Evolutionary conservation across 2,113 vertebrate species (phyloP).

Genomic region (Prolemur simus): DNA sequence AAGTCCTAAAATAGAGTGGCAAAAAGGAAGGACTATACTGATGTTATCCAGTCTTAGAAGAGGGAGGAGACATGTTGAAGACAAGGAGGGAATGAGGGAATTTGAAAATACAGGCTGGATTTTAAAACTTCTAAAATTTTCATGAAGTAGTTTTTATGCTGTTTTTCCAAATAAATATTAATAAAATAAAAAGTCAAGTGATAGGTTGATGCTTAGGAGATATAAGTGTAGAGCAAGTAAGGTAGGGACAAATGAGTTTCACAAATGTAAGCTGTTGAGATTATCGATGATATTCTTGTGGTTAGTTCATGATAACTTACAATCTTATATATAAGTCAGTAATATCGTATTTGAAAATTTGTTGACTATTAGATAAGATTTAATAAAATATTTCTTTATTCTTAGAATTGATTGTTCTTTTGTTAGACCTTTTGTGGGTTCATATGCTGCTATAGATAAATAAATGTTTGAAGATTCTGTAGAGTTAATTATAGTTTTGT

Average conservation of each 20-base stretch:
- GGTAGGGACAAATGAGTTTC: background rate
- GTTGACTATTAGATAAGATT: background rate
- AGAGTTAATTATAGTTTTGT: background rate
- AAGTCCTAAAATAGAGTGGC: constrained; percentile 3
- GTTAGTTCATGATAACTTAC: background rate
- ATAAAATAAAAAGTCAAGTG: background rate
- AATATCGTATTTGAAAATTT: background rate
- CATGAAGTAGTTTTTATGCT: background rate
- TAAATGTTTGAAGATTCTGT: background rate
- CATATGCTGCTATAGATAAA: background rate
- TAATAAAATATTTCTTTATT: constrained; percentile 22
- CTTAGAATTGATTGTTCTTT: background rate
- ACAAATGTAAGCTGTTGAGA: background rate
- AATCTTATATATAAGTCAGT: background rate
- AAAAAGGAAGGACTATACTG: background rate
- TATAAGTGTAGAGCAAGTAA: background rate
- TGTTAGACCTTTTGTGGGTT: background rate
- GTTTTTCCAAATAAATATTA: constrained; percentile 4
- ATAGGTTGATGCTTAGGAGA: background rate
- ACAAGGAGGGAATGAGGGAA: background rate
- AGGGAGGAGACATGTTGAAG: background rate
- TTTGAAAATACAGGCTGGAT: background rate
- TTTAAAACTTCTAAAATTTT: background rate
- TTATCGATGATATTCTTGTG: background rate
- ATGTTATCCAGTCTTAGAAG: background rate